phyloP scores from a whole-genome alignment of 2,888 invertebrate species.

The Ferrisia virgata region DNA sequence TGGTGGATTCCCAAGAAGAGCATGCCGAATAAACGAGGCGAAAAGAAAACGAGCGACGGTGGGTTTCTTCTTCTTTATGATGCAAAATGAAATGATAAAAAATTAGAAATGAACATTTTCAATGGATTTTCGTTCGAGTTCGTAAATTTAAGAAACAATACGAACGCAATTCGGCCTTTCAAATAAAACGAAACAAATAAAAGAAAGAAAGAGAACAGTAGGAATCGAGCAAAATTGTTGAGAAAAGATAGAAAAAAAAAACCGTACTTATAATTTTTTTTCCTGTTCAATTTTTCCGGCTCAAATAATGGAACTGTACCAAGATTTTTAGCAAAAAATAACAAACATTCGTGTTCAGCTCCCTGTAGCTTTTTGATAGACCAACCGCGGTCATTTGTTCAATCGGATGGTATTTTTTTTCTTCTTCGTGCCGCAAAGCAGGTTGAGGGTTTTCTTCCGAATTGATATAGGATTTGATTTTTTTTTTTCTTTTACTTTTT shows the following conservation, averaged over 20 bases:
- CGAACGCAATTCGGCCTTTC: background rate
- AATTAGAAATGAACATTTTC: slow-evolving; percentile 22
- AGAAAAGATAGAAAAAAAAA: background rate
- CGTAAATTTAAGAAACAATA: slow-evolving; percentile 29
- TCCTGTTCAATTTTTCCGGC: background rate
- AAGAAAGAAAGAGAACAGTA: slow-evolving; percentile 4
- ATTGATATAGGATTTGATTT: background rate
- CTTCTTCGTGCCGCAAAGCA: background rate
- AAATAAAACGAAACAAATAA: slow-evolving; percentile 33
- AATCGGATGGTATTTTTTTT: background rate
- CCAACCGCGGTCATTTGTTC: slow-evolving; percentile 18
- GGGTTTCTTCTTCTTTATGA: slow-evolving; percentile 13
- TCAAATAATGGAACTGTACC: background rate
- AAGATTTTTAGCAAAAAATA: background rate
- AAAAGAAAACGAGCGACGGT: background rate
- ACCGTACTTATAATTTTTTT: slow-evolving; percentile 4
- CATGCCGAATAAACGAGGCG: background rate
- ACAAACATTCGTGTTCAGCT: background rate
- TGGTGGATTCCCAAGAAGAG: background rate
- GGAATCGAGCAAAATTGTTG: slow-evolving; percentile 15
- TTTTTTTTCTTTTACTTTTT: too few species aligned
- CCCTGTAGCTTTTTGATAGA: slow-evolving; percentile 19
- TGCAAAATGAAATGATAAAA: slow-evolving; percentile 33
- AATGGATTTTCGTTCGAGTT: slow-evolving; percentile 29
- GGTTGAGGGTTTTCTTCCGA: background rate